Conservation (phyloP, 2,888 invertebrate species). For the Holacanthella duospinosa region DNA sequence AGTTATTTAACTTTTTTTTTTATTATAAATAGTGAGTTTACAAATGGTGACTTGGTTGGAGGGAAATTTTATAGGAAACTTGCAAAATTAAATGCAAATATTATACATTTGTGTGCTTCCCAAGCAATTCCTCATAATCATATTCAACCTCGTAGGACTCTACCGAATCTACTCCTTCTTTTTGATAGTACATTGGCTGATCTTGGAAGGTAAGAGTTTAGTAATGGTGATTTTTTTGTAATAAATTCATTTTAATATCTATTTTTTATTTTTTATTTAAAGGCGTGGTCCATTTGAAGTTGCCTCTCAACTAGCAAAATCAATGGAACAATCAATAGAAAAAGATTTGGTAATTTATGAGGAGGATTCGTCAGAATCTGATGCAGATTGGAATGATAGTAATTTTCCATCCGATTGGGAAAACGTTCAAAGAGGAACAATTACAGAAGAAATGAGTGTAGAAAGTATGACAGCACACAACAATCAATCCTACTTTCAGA, state of each 20-base stretch:
- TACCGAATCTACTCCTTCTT: conserved; percentile 60
- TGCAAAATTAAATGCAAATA: conserved; percentile 66
- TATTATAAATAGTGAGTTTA: conserved; percentile 60
- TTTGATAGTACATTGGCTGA: conserved; percentile 55
- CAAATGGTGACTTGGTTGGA: conserved; percentile 57
- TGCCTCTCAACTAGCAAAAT: conserved; percentile 48
- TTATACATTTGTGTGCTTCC: conserved; percentile 64
- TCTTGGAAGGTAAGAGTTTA: conserved; percentile 56
- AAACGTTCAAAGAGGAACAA: conserved; percentile 46
- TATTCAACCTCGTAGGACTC: conserved; percentile 57
- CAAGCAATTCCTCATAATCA: conserved; percentile 58
- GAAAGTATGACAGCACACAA: conserved; percentile 29
- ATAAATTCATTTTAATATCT: background rate
- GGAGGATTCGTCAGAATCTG: conserved; percentile 53
- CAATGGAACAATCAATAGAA: conserved; percentile 55
- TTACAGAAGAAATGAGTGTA: conserved; percentile 26
- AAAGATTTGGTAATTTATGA: conserved; percentile 51
- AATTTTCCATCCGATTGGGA: conserved; percentile 67
- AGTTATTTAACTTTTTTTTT: conserved; percentile 9
- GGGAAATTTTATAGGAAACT: conserved; percentile 63
- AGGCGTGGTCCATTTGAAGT: conserved; percentile 56
- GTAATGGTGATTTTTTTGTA: background rate
- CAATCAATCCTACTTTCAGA: conserved; percentile 13
- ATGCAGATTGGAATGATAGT: conserved; percentile 56
- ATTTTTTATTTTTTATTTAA: conserved; percentile 17